Percentiles rank a stretch among this genome's conserved stretches.
phyloP scores from a whole-genome alignment of 1,140 invertebrate species.

The Neodiprion pinetum region DNA sequence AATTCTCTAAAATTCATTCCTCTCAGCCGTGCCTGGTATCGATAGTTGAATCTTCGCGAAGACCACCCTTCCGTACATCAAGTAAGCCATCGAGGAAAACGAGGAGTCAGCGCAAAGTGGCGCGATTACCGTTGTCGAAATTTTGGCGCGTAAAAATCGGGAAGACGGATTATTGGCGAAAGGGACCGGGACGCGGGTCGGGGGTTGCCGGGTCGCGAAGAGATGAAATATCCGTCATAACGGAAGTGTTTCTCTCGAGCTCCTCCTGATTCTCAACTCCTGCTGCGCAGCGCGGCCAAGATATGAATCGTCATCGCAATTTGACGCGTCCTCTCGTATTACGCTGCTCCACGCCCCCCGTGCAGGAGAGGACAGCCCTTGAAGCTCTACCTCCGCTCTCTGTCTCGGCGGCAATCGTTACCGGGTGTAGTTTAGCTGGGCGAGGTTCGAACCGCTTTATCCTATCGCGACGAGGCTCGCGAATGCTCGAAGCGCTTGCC shows the following conservation, averaged over 20 bases:
- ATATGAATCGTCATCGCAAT: constrained; percentile 4
- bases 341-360: neutral
- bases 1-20: no score
- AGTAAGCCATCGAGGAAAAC: no score
- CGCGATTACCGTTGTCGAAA: no score
- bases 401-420: neutral
- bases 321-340: neutral
- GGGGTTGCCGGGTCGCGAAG: neutral
- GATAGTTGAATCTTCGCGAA: no score
- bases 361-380: neutral
- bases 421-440: neutral
- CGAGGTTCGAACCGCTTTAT: neutral
- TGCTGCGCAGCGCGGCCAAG: neutral
- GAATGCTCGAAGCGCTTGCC: neutral
- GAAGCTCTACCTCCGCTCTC: neutral
- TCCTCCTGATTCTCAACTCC: neutral
- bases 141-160: no score
- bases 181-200: no score
- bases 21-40: no score
- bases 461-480: no score
- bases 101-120: no score
- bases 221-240: constrained; percentile 1
- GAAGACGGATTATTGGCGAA: no score
- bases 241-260: neutral
- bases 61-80: no score